Evolutionary conservation across 2,797 vertebrate genomes (phyloP), one percentile per base, ranked within the genome.

Genomic region (Tragopan temminckii): DNA sequence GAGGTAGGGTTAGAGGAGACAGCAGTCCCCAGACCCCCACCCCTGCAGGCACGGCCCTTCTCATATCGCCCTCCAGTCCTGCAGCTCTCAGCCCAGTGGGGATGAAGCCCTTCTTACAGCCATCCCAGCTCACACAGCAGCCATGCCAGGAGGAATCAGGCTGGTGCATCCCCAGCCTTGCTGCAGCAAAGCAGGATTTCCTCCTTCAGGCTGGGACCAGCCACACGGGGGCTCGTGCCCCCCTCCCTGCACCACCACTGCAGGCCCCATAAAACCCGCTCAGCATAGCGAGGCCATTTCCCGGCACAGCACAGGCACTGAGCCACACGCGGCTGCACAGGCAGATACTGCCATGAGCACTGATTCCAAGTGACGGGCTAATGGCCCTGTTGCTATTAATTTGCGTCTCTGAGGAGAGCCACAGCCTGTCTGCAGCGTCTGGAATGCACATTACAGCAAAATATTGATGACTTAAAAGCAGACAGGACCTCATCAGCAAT

Each of bases 351-450:
- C 92, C 92, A 90, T 17, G 3, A 89, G 89, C 11, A 0, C 86
- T 82, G 96, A 97, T 96, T 96, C 95, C 91, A 93, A 96, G 94
- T 95, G 97, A 95, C 25, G 40, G 96, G 84, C 95, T 96, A 97
- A 97, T 96, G 96, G 96, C 89, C 95, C 96, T 94, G 92, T 94
- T 96, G 94, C 96, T 97, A 96, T 97, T 96, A 96, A 96, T 96
- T 94, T 97, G 86, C 3, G 53, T 96, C 96, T 97, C 96, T 0
- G 45, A 95, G 89, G 93, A 96, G 91, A 95, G 93, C 85, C 93
- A 42, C 93, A 95, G 91, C 90, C 94, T 89, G 94, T 94, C 95
- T 95, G 82, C 82, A 94, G 93, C 5, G 52, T 95, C 95, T 97
- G 96, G 96, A 96, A 93, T 91, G 94, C 92, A 95, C 90, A 95